Evolutionary conservation across 30 jellyfish, hydroid and myxozoan genomes (phyloP), one percentile per base, ranked within the genome.

Genomic region (Turritopsis rubra): DNA sequence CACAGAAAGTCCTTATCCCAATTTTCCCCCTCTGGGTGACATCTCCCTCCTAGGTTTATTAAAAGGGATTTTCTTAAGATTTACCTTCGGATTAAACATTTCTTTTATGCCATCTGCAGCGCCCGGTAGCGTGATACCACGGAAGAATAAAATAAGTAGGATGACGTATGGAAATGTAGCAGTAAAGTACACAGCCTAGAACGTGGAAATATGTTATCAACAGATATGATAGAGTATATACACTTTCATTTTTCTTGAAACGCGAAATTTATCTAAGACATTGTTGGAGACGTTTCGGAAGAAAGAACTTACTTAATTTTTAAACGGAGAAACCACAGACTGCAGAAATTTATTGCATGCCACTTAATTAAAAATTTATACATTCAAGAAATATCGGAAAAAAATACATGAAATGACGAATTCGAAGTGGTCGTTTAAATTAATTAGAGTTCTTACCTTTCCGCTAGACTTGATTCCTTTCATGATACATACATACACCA

Each of bases 381-480:
- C 60, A 41, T 41, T 13, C 9, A 41, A 41, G 60, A 41, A 41
- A 3, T 41, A 41, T 41, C 13, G 60, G 60, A 13, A 41, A 41
- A 41, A 41, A 41, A 3, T 3, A 13, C 60, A 41, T n/a, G n/a
- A n/a, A n/a, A n/a, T n/a, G n/a, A n/a, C n/a, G n/a, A n/a, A n/a
- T n/a, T n/a, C n/a, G n/a, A n/a, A n/a, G n/a, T n/a, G n/a, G n/a
- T n/a, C n/a, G n/a, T n/a, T n/a, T n/a, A n/a, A n/a, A n/a, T n/a
- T 60, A 9, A n/a, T 68, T 7, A 7, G 28, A 24, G 0, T 41
- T 53, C 84, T 25, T n/a, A 85, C 97, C 97, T 90, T 90, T 66
- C 97, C 97, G 81, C 97, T 90, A 54, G 97, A 90, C 74, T 90
- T 81, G 60, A 90, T 90, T 22, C 97, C 97, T 73, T 90, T 90